Evolutionary conservation across 2,113 vertebrate species (phyloP).

Genomic region (Melospiza georgiana): DNA sequence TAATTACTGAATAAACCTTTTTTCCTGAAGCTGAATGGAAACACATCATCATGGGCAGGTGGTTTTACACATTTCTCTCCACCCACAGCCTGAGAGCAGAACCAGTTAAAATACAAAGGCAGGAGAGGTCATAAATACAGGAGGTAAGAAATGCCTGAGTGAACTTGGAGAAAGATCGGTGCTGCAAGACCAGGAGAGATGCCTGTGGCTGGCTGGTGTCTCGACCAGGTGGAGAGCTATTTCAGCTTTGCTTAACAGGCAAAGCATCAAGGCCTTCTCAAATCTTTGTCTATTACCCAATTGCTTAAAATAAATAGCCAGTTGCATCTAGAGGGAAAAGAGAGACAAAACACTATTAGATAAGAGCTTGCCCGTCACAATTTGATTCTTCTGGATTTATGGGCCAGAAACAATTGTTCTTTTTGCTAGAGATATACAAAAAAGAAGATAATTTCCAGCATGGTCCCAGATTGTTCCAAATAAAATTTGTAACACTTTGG

Average conservation of each 20-base stretch:
- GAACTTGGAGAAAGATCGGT: slow-evolving; percentile 44
- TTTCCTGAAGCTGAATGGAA: slow-evolving; percentile 50
- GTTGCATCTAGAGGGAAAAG: background rate
- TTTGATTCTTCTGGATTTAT: background rate
- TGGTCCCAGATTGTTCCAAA: background rate
- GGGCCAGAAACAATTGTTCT: background rate
- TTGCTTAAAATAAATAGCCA: background rate
- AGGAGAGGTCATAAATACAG: slow-evolving; percentile 59
- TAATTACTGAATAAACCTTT: slow-evolving; percentile 32
- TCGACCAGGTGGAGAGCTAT: slow-evolving; percentile 47
- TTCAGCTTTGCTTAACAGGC: slow-evolving; percentile 23
- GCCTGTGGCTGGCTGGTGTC: background rate
- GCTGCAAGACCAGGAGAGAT: slow-evolving; percentile 15
- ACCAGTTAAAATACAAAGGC: slow-evolving; percentile 51
- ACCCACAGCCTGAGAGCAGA: slow-evolving; percentile 31
- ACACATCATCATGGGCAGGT: slow-evolving; percentile 36
- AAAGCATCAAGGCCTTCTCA: background rate
- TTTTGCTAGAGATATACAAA: background rate
- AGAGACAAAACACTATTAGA: background rate
- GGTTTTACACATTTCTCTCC: slow-evolving; percentile 47
- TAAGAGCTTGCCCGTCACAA: background rate
- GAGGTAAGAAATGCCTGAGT: slow-evolving; percentile 49
- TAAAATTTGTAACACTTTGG: background rate
- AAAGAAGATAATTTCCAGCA: background rate
- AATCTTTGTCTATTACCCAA: background rate